Percentiles rank a stretch among this genome's conserved stretches.
Evolutionary conservation across 2,888 invertebrate species (phyloP).

Genomic region (Unio delphinus): DNA sequence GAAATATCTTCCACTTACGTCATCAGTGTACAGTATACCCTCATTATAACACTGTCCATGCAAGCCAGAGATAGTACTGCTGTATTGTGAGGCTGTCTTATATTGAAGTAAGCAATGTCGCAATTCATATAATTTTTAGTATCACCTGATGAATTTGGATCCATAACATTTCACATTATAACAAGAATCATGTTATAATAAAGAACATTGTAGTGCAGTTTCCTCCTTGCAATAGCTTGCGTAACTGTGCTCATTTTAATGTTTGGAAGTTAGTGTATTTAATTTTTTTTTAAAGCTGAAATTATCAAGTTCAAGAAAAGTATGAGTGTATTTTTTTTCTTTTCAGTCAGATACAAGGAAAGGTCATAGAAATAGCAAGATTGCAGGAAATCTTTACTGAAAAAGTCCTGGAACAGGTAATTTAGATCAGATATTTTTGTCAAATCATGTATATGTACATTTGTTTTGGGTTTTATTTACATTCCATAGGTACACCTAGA

Average conservation of each 20-base stretch:
- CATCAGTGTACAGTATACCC: not conserved
- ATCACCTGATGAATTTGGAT: too few species aligned
- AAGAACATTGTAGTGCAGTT: not conserved
- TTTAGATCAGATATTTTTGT: constrained; percentile 1
- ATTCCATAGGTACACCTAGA: not conserved
- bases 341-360: constrained; percentile 75
- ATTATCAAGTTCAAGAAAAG: too few species aligned
- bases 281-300: not conserved
- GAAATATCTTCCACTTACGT: constrained; percentile 1
- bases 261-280: not conserved
- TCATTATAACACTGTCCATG: too few species aligned
- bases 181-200: not conserved
- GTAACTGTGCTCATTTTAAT: not conserved
- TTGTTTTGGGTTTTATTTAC: not conserved
- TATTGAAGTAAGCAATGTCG: too few species aligned
- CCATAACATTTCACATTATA: not conserved
- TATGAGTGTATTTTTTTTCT: constrained; percentile 10
- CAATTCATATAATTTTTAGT: too few species aligned
- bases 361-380: constrained; percentile 95
- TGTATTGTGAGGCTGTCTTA: too few species aligned
- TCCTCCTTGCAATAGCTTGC: not conserved
- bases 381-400: constrained; percentile 97
- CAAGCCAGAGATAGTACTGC: too few species aligned
- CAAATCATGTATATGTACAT: not conserved
- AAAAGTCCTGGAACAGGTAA: constrained; percentile 87